Evolutionary conservation across 2,888 invertebrate genomes (phyloP), one percentile per base, ranked within the genome.

Genomic region (Thera obeliscata): DNA sequence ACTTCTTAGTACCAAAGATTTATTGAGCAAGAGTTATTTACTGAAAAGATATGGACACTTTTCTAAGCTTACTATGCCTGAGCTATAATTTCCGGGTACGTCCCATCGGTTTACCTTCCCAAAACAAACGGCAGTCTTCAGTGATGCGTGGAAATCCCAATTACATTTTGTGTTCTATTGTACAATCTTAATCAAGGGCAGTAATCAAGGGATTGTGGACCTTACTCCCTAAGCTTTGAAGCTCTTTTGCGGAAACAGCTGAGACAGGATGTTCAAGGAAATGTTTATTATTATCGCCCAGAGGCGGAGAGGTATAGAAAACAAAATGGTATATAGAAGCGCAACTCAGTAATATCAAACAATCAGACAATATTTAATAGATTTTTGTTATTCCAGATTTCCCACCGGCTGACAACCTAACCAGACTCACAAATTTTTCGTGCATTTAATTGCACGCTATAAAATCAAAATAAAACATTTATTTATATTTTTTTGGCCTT

Each of bases 121-220:
- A 49, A 69, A 61, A 65, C 77, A 77, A 77, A 74, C 78, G 11
- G 38, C 70, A 64, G 43, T 55, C 73, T 74, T 71, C 80, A 76
- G 66, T 76, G 82, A 79, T 76, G 81, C 84, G 83, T 76, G 78
- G 81, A 81, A 83, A 83, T 76, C 82, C 78, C 85, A 85, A 86
- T 85, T 83, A 82, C 82, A 66, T 78, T 75, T 70, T 36, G 58
- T 77, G 77, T 79, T 75, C 70, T 73, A 64, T 67, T 75, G 70
- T 75, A 78, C 72, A 33, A 52, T 52, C 58, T 50, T 62, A 62
- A n/a, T n/a, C 12, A 66, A 41, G 59, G 35, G 54, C 57, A 56
- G 56, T 48, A 41, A 57, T 63, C 61, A 74, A 56, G 22, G 59
- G 11, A 78, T 41, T 69, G 65, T 72, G 43, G 57, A 71, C 80